Evolutionary conservation across 1,140 invertebrate species (phyloP), one percentile per base, ranked within the genome.

Genomic region (Phocides pigmalion): DNA sequence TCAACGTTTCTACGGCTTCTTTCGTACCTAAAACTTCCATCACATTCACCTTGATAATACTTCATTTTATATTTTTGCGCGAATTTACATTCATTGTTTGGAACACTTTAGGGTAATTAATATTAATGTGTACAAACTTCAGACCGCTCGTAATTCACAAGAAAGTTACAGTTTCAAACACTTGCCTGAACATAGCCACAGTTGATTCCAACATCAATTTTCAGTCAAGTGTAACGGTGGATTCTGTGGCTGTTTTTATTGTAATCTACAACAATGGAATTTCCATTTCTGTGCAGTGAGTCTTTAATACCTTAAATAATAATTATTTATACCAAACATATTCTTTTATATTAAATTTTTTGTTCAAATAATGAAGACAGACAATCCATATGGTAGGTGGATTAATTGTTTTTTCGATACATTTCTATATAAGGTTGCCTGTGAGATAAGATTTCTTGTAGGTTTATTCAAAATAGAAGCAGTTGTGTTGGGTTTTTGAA

Each of bases 161-260:
- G 66, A 70, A 61, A 64, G 46, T 72, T 72, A 74, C 54, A 59
- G 54, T 61, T 63, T 59, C 62, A 59, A 46, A 22, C 16, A 28
- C 11, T n/a, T n/a, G n/a, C n/a, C 37, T 89, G 87, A 89, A 88
- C 61, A 44, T 89, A 88, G 87, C 63, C 51, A 62, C 82, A 81
- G 71, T 68, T 64, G 54, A 47, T 42, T 68, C 71, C 70, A 62
- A 67, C 71, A 71, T 76, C 73, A 83, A 75, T 79, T 88, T 89
- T 88, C 87, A 88, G 81, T 86, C 61, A 76, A 86, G 64, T 74
- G 65, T 85, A 79, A 82, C 77, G 70, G 58, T 56, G 70, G 73
- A 65, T 58, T 58, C 79, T 76, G 72, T 47, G 71, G 68, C 35
- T 63, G 50, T 72, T 50, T 62, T 63, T 66, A 76, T 66, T 44